Percentiles rank a stretch among this genome's conserved stretches.
Evolutionary conservation across 92 coral and sea anemone species (phyloP).

Genomic region (Chrysogorgia sp.): DNA sequence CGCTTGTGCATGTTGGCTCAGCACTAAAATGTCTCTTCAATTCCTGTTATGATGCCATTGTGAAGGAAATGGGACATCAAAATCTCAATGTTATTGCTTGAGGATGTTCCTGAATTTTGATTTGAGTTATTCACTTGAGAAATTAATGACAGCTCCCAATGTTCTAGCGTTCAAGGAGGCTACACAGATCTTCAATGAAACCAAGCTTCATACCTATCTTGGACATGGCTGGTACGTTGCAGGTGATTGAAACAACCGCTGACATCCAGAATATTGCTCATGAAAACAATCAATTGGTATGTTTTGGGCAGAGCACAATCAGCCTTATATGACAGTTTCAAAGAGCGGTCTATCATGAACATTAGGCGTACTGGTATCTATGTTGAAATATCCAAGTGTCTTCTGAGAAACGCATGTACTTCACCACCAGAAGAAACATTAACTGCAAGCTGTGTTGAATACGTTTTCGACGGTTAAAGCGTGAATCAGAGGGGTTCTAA

Average conservation of each 20-base stretch:
- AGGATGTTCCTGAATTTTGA: constrained; percentile 50
- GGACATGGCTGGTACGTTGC: constrained; percentile 61
- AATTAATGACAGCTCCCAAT: constrained; percentile 6
- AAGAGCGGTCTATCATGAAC: constrained; percentile 49
- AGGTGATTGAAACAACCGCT: constrained; percentile 29
- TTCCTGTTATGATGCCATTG: constrained; percentile 28
- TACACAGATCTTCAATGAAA: constrained; percentile 37
- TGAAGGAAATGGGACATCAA: constrained; percentile 6
- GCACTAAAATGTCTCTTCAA: constrained; percentile 39
- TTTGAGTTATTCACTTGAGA: constrained; percentile 42
- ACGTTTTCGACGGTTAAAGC: constrained; percentile 27
- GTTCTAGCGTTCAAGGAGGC: constrained; percentile 54
- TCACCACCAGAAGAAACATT: constrained; percentile 19
- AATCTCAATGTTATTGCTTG: constrained; percentile 28
- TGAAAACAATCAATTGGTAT: constrained; percentile 57
- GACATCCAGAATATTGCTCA: constrained; percentile 49
- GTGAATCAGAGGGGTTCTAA: constrained; percentile 53
- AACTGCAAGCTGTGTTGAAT: constrained; percentile 36
- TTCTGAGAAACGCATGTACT: constrained; percentile 50
- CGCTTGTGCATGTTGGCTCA: constrained; percentile 65
- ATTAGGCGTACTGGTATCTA: constrained; percentile 48
- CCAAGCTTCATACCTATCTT: constrained; percentile 50
- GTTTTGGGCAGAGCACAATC: constrained; percentile 52
- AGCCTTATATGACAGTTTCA: constrained; percentile 59
- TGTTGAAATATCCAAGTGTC: constrained; percentile 47